Evolutionary conservation across 2,888 invertebrate species (phyloP), one percentile per base, ranked within the genome.

Genomic region (Melanargia galathea): DNA sequence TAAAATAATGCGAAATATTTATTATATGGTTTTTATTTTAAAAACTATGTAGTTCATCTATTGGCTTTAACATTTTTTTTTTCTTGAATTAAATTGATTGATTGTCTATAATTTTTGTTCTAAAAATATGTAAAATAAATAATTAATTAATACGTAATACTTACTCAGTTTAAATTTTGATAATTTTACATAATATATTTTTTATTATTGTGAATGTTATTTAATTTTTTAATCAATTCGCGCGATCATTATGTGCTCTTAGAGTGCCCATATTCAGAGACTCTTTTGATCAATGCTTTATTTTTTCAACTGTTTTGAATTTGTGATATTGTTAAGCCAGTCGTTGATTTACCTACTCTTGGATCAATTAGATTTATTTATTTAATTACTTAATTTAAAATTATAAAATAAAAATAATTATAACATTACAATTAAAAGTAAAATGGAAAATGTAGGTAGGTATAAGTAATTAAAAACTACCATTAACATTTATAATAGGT

Each of bases 221-320:
- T n/a, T 13, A 30, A 52, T 13, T 16, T 26, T 33, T 40, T n/a
- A 48, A 33, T 59, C 59, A 51, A 59, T 59, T 59, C 49, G 59
- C 51, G 49, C 59, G 59, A 59, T 59, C 59, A 59, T 24, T 48
- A 46, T 35, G 16, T 26, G 35, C 49, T 59, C 30, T 24, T 59
- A 59, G 49, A 33, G 2, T n/a, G 3, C 58, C 35, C 48, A 10
- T 49, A 49, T 59, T 51, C 49, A 59, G 59, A 59, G 59, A 51
- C 26, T 20, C 4, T 2, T 20, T 11, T 13, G 7, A 22, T 13
- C 7, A 8, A 22, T 2, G 2, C 18, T 7, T 16, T 43, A 16
- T 18, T 8, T 7, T 43, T 7, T 8, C 2, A n/a, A n/a, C n/a
- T 2, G 8, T 16, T 40, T 10, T 4, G 35, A 3, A 2, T 35